Evolutionary conservation across 2,113 vertebrate genomes (phyloP).

Genomic region (Festucalex cinctus): DNA sequence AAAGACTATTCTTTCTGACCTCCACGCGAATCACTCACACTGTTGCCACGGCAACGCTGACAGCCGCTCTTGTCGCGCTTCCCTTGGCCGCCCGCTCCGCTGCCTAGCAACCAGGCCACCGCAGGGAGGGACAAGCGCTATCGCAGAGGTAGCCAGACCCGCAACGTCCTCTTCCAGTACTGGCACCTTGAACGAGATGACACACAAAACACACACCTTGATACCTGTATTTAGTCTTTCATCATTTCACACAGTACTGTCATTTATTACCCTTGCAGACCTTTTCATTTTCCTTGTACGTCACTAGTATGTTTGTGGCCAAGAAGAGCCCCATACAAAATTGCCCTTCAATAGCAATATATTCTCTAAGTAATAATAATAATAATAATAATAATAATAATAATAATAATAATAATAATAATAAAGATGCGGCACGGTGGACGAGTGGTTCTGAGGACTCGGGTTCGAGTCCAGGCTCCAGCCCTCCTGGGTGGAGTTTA

Average conservation of each 20-base stretch:
- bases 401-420: too few relatives aligned
- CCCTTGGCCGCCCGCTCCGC: slow-evolving; percentile 57
- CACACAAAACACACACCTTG: background rate
- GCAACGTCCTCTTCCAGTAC: slow-evolving; percentile 21
- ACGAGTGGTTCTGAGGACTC: too few relatives aligned
- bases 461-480: too few relatives aligned
- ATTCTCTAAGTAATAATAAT: too few relatives aligned
- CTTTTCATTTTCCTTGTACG: background rate
- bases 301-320: background rate
- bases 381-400: too few relatives aligned
- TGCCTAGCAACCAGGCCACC: slow-evolving; percentile 69
- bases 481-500: too few relatives aligned
- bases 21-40: slow-evolving; percentile 66
- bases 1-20: slow-evolving; percentile 56
- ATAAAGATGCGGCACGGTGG: too few relatives aligned
- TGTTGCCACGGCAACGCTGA: slow-evolving; percentile 73
- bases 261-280: background rate
- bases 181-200: slow-evolving; percentile 11
- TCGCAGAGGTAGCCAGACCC: slow-evolving; percentile 23
- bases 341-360: background rate
- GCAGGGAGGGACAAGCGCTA: slow-evolving; percentile 30
- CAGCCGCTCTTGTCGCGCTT: slow-evolving; percentile 63
- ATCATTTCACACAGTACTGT: background rate
- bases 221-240: background rate
- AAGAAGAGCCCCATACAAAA: background rate